phyloP scores from a whole-genome alignment of 1,140 invertebrate species.

The Bombus terrestris region DNA sequence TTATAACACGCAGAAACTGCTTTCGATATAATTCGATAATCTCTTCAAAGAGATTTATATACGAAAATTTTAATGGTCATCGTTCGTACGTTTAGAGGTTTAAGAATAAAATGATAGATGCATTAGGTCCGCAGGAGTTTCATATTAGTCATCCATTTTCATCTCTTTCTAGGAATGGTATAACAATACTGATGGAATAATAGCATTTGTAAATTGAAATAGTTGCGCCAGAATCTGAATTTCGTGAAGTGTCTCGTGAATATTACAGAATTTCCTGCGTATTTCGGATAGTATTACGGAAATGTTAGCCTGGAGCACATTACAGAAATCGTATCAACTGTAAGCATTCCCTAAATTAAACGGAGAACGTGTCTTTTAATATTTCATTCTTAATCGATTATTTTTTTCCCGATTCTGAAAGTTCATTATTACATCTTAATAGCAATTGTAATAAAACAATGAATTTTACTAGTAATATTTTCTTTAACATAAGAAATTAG shows the following conservation, averaged over 20 bases:
- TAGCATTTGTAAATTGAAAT: slow-evolving; percentile 8
- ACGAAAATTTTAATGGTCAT: too few relatives aligned
- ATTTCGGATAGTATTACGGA: neutral
- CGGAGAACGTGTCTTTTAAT: neutral
- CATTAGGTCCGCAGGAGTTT: neutral
- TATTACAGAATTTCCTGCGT: neutral
- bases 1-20: neutral
- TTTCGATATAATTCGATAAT: neutral
- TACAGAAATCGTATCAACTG: neutral
- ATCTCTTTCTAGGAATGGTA: neutral
- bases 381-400: neutral
- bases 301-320: neutral
- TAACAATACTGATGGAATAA: neutral
- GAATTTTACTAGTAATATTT: too few relatives aligned
- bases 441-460: too few relatives aligned
- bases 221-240: neutral
- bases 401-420: too few relatives aligned
- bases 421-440: too few relatives aligned
- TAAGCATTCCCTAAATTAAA: neutral
- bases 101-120: neutral
- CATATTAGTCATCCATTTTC: neutral
- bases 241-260: neutral
- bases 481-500: too few relatives aligned
- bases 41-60: neutral
- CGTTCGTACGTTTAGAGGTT: neutral